Conservation (phyloP, 2,113 vertebrate species). For the Polypterus bichir region DNA sequence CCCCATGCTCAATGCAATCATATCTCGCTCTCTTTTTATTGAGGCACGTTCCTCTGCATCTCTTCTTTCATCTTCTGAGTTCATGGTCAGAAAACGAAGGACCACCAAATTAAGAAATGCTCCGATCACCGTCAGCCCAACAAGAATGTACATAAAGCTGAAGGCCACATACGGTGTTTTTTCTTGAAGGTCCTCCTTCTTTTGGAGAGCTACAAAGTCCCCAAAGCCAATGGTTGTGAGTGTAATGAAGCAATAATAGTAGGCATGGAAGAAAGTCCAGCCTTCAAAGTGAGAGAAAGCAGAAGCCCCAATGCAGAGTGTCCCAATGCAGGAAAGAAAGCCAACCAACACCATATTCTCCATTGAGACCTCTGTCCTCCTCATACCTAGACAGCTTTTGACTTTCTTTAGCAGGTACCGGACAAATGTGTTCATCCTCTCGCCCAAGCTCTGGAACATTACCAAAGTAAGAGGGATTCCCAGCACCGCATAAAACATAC, state of each 20-base stretch:
- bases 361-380: slow-evolving; percentile 70
- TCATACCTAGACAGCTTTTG: slow-evolving; percentile 74
- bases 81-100: slow-evolving; percentile 85
- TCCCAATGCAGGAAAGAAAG: slow-evolving; percentile 81
- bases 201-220: slow-evolving; percentile 93
- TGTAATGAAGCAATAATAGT: slow-evolving; percentile 96
- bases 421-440: slow-evolving; percentile 86
- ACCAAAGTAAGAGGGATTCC: slow-evolving; percentile 90
- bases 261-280: slow-evolving; percentile 94
- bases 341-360: slow-evolving; percentile 92
- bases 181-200: slow-evolving; percentile 84
- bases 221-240: slow-evolving; percentile 95
- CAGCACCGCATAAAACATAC: slow-evolving; percentile 92
- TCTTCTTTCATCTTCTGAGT: slow-evolving; percentile 65
- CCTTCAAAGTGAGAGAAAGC: slow-evolving; percentile 88
- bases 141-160: slow-evolving; percentile 94
- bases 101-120: slow-evolving; percentile 94
- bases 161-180: slow-evolving; percentile 85
- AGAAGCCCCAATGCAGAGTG: slow-evolving; percentile 72
- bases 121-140: slow-evolving; percentile 85
- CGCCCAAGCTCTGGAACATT: slow-evolving; percentile 96
- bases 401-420: slow-evolving; percentile 68
- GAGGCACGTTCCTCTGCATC: slow-evolving; percentile 67
- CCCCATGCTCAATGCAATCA: slow-evolving; percentile 35
- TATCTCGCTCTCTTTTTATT: slow-evolving; percentile 44